A percentile compares a stretch with the other conserved stretches of the same genome.
Evolutionary conservation across 2,797 vertebrate genomes (phyloP).

Genomic region (Sebastes minor): DNA sequence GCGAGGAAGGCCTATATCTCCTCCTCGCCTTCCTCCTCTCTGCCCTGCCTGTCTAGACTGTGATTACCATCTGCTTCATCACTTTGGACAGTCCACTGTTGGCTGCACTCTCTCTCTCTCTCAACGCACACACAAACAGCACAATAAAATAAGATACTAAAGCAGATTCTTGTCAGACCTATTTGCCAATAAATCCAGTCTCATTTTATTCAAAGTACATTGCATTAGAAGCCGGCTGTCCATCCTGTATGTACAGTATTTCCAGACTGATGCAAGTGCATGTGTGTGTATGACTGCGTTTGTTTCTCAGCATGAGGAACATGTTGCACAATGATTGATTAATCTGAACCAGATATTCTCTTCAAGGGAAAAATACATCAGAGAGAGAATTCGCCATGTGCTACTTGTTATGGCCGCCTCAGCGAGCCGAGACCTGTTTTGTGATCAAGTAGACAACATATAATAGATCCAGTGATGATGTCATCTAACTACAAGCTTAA

Average conservation of each 20-base stretch:
- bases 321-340: constrained; percentile 54
- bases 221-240: neutral
- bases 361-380: constrained; percentile 46
- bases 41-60: constrained; percentile 65
- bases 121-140: constrained; percentile 2
- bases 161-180: constrained; percentile 4
- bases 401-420: constrained; percentile 45
- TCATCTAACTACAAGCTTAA: constrained; percentile 28
- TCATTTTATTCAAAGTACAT: constrained; percentile 3
- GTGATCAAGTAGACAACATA: constrained; percentile 43
- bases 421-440: constrained; percentile 50
- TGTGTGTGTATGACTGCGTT: neutral
- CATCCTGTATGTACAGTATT: constrained; percentile 7
- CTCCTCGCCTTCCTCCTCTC: constrained; percentile 53
- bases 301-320: constrained; percentile 28
- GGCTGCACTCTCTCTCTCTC: constrained; percentile 13
- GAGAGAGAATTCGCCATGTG: constrained; percentile 31
- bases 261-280: constrained; percentile 10
- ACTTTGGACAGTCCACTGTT: constrained; percentile 55
- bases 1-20: constrained; percentile 33
- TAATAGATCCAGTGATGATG: constrained; percentile 42
- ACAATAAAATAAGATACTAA: constrained; percentile 22
- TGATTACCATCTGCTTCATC: constrained; percentile 72
- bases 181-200: constrained; percentile 16
- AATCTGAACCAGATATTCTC: constrained; percentile 52